These are phyloP conservation scores for Myiagra hebetior DNA, from an alignment of 2,113 vertebrate genomes.

Conservation along the genomic window DNA sequence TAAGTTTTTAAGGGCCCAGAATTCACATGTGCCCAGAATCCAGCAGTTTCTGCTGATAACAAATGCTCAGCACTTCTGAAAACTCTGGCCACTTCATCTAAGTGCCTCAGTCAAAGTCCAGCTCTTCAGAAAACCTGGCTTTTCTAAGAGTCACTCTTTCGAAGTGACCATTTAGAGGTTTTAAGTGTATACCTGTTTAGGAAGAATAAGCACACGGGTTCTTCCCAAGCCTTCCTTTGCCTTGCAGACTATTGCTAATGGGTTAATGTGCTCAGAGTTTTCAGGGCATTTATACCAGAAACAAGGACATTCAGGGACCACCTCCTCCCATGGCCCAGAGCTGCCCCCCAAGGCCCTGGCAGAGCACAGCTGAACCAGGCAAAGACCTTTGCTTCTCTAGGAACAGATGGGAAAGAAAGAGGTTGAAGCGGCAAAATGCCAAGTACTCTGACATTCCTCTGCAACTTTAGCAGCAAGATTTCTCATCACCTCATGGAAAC, in stretches of 20 bases:
- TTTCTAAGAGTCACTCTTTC: background rate
- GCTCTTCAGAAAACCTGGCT: slow-evolving; percentile 7
- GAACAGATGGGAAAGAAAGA: background rate
- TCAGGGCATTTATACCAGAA: background rate
- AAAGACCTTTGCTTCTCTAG: background rate
- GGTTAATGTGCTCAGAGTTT: background rate
- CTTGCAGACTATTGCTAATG: background rate
- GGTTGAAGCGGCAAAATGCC: background rate
- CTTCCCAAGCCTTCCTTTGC: background rate
- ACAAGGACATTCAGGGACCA: background rate
- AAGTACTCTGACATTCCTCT: slow-evolving; percentile 9
- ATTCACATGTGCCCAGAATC: background rate
- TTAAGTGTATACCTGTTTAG: background rate
- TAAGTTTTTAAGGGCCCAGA: background rate
- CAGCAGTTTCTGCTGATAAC: background rate
- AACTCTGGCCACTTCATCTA: background rate
- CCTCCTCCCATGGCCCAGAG: background rate
- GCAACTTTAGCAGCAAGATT: slow-evolving; percentile 24
- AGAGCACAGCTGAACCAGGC: background rate
- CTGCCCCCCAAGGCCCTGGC: fast-evolving
- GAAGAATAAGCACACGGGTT: background rate
- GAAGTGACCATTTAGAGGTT: background rate
- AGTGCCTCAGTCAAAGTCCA: background rate
- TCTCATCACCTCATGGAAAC: slow-evolving; percentile 51
- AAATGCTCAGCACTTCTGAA: slow-evolving; percentile 18